Percentiles rank a stretch among this genome's conserved stretches.
These are phyloP conservation scores for Nematostella vectensis DNA, from an alignment of 92 coral and sea anemone genomes.

Conservation along the genomic window DNA sequence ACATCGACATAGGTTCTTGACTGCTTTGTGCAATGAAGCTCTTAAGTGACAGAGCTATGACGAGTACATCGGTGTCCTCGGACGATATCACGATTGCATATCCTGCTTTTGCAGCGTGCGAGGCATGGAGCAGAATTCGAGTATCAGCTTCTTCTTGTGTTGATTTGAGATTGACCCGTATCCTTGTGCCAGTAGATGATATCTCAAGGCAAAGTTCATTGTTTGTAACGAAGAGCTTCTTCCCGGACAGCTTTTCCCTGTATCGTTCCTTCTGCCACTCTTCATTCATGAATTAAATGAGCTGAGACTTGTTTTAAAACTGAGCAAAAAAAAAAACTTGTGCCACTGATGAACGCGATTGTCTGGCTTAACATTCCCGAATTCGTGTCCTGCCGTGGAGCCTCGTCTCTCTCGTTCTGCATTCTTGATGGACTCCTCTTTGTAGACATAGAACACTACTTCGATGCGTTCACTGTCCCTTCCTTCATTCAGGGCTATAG, in stretches of 20 bases:
- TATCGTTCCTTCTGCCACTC: constrained; percentile 31
- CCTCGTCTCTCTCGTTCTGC: constrained; percentile 42
- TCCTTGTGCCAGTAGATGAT: constrained; percentile 11
- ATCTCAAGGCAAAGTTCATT: constrained; percentile 25
- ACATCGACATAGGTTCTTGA: constrained; percentile 28
- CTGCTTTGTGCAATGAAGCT: constrained; percentile 31
- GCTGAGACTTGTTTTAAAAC: constrained; percentile 24
- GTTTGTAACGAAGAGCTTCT: constrained; percentile 29
- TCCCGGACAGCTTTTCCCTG: constrained; percentile 24
- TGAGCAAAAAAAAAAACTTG: constrained; percentile 26
- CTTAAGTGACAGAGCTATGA: constrained; percentile 26
- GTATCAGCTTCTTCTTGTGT: constrained; percentile 54
- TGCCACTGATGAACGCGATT: constrained; percentile 31
- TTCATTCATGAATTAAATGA: constrained; percentile 8
- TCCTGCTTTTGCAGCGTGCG: constrained; percentile 34
- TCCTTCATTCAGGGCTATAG: constrained; percentile 22
- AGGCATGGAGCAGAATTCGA: constrained; percentile 27
- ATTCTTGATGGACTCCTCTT: constrained; percentile 33
- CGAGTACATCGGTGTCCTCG: constrained; percentile 50
- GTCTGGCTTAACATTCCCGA: constrained; percentile 25
- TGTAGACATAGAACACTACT: constrained; percentile 41
- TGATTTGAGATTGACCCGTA: constrained; percentile 24
- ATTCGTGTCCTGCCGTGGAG: constrained; percentile 14
- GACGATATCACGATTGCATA: constrained; percentile 32
- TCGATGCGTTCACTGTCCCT: constrained; percentile 12